Conservation (phyloP, 2,113 vertebrate genomes). For the Bostrychus sinensis region DNA sequence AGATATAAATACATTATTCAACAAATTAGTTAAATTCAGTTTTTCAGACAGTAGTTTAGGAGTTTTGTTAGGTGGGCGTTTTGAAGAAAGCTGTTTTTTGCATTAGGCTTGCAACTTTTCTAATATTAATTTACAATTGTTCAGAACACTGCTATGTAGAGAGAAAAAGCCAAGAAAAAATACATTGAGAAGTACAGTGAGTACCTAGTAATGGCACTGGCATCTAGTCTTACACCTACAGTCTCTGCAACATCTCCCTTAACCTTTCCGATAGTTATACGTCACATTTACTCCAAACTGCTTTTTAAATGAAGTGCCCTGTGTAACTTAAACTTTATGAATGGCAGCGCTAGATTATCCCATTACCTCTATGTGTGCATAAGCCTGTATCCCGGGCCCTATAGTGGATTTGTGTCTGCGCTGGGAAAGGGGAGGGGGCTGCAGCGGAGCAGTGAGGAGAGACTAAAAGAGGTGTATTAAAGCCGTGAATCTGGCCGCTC, state of each 20-base stretch:
- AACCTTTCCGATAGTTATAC: neutral
- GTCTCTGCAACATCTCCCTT: neutral
- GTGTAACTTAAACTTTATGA: conserved; percentile 8
- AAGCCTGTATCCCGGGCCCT: conserved; percentile 9
- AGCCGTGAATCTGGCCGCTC: conserved; percentile 64
- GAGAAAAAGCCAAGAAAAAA: too few relatives aligned
- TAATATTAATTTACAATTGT: too few relatives aligned
- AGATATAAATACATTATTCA: too few relatives aligned
- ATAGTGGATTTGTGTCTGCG: conserved; percentile 55
- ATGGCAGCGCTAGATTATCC: conserved; percentile 26
- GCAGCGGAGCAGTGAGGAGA: conserved; percentile 61
- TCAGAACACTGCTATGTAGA: too few relatives aligned
- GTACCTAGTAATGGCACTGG: neutral
- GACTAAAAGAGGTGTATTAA: conserved; percentile 73
- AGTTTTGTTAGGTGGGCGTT: too few relatives aligned
- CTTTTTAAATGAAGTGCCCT: conserved; percentile 1
- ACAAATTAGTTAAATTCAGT: too few relatives aligned
- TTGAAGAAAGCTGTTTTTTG: too few relatives aligned
- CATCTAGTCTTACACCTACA: neutral
- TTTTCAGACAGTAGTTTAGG: too few relatives aligned
- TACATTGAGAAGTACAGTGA: neutral
- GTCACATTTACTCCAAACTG: conserved; percentile 1
- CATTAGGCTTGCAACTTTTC: too few relatives aligned
- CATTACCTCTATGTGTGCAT: conserved; percentile 6
- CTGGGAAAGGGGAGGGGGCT: conserved; percentile 37